Evolutionary conservation across 1,140 invertebrate species (phyloP).

Genomic region (Coptotermes formosanus): DNA sequence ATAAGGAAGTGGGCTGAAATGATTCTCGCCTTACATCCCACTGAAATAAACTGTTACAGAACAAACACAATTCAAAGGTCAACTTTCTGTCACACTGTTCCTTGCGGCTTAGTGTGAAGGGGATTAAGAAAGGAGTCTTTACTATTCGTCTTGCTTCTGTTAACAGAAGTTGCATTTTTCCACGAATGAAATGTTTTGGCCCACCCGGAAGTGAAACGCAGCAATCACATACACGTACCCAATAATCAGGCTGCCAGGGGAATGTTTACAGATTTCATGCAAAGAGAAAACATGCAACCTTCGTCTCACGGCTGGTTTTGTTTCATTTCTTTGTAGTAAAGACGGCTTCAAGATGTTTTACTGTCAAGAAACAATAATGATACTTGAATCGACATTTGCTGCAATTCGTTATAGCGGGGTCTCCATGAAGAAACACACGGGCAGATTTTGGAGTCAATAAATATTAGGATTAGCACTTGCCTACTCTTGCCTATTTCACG

Average conservation of each 20-base stretch:
- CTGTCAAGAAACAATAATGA: background rate
- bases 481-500: background rate
- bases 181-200: background rate
- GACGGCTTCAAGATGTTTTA: no score
- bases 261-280: constrained; percentile 1
- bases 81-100: no score
- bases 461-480: background rate
- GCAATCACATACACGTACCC: background rate
- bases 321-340: background rate
- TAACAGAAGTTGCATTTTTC: background rate
- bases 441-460: background rate
- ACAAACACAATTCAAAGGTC: no score
- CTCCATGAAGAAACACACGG: background rate
- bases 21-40: no score
- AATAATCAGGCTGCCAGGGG: background rate
- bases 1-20: no score
- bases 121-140: no score
- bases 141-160: no score
- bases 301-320: background rate
- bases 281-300: background rate
- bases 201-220: background rate
- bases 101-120: no score
- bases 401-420: background rate
- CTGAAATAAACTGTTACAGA: no score
- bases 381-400: background rate